phyloP scores from a whole-genome alignment of 2,888 invertebrate genomes.

The Incurvaria masculella region DNA sequence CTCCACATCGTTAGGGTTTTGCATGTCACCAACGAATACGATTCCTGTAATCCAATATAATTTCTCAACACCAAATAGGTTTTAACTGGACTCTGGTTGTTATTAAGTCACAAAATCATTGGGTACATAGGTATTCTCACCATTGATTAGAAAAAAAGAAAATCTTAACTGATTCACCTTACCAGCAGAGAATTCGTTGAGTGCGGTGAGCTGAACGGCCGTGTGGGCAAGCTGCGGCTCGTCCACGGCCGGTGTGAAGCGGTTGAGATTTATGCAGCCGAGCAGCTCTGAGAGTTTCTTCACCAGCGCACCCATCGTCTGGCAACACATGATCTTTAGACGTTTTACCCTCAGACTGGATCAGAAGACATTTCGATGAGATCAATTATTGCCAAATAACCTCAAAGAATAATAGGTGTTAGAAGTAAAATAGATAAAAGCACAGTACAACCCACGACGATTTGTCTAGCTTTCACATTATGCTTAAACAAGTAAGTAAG shows the following conservation, averaged over 20 bases:
- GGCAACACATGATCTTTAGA: too few relatives aligned
- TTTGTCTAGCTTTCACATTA: too few relatives aligned
- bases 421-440: too few relatives aligned
- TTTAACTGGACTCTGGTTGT: background rate
- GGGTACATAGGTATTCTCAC: background rate
- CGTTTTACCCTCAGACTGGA: too few relatives aligned
- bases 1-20: constrained; percentile 36
- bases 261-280: constrained; percentile 60
- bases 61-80: background rate
- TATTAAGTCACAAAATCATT: background rate
- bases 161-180: constrained; percentile 39
- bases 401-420: too few relatives aligned
- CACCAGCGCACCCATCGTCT: constrained; percentile 47
- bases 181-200: constrained; percentile 70
- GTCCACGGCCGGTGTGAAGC: constrained; percentile 48
- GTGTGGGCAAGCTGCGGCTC: constrained; percentile 54
- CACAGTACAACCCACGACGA: too few relatives aligned
- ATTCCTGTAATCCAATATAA: constrained; percentile 26
- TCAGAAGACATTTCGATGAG: too few relatives aligned
- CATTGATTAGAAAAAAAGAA: background rate
- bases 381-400: too few relatives aligned
- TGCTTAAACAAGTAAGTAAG: too few relatives aligned
- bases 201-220: constrained; percentile 55
- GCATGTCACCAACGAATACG: constrained; percentile 33
- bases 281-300: constrained; percentile 56